Evolutionary conservation across 30 jellyfish, hydroid and myxozoan species (phyloP), one percentile per base, ranked within the genome.

Genomic region (Sanderia malayensis): DNA sequence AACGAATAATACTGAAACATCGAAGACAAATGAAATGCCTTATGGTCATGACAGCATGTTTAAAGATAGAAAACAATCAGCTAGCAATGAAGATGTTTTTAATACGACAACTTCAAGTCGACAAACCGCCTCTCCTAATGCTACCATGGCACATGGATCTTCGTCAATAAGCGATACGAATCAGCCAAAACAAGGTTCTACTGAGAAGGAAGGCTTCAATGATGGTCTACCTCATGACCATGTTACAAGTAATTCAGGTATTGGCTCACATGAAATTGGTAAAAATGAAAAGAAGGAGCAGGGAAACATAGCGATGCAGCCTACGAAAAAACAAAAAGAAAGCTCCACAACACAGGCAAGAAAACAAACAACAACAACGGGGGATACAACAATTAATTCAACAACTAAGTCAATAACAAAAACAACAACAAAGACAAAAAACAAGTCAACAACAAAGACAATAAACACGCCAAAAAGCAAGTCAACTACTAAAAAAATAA

Each of bases 41-140:
- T 49, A 49, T 18, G 18, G 64, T 24, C 64, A 49, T 19, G 27
- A 2, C 2, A 49, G 27, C 8, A 49, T 49, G 64, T 49, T 49
- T 19, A 15, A 49, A 15, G 89, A 72, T 61, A 64, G 84, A 3
- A 85, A 86, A 59, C 88, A 57, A 55, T 44, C 84, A 20, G 62
- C 88, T 21, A 85, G 83, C 22, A 83, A 63, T 46, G 82, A 64
- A 34, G 47, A 23, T 2, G 2, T 37, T 19, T 45, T 33, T 4
- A 44, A 46, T 22, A 44, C 29, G 2, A 31, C 61, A 32, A 44
- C 31, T 2, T 1, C 73, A 11, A 55, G 47, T 22, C 62, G 60
- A 31, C 25, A 2, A n/a, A 21, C 8, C 13, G 52, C 13, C 52
- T 13, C 52, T 6, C 13, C 52, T 37, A 37, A 37, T 37, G 13